Base-by-base conservation (phyloP, 1,140 invertebrate genomes). In the Amyelois transitella region DNA sequence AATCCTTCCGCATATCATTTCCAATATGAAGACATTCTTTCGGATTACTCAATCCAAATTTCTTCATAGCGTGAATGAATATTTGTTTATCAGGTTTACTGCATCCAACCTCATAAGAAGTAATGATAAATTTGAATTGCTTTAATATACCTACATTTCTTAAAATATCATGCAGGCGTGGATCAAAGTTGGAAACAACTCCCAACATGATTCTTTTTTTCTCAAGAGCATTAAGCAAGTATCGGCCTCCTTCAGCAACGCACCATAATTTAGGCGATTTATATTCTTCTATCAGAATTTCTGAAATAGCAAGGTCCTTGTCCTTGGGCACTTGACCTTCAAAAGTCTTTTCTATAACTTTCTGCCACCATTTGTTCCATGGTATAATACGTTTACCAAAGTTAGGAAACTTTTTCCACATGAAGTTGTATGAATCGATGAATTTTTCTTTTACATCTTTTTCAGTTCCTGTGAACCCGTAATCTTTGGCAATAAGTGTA, bases 151-250 rank as follows among this genome's bases (percentile, higher is more conserved):
- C 91, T 8, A 92, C 86, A 58, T 92, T 92, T 1, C 76, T 52
- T 20, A 98, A 84, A 53, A 97, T 91, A 3, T 86, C 83, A 51
- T 92, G 86, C 0, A 98, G 83, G 51, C 96, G 90, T 45, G 94
- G 92, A 88, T 98, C 96, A 89, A 94, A 96, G 87, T 98, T 98
- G 8, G 96, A 96, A 62, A 98, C 93, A 0, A 96, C 91, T 17
- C 96, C 96, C 17, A 97, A 58, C 2, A 86, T 68, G 8, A 93
- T 66, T 43, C 81, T 68, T 20, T 65, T 75, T 17, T 70, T 66
- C 51, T 85, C 89, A 12, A 95, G 72, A 59, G 90, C 89, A 21
- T 91, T 77, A 0, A 97, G 86, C 22, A 95, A 78, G 20, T 92
- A 89, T 1, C 89, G 66, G 12, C 91, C 89, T 4, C 93, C 94